Conservation (phyloP, 2,888 invertebrate species). For the Globia sparganii region DNA sequence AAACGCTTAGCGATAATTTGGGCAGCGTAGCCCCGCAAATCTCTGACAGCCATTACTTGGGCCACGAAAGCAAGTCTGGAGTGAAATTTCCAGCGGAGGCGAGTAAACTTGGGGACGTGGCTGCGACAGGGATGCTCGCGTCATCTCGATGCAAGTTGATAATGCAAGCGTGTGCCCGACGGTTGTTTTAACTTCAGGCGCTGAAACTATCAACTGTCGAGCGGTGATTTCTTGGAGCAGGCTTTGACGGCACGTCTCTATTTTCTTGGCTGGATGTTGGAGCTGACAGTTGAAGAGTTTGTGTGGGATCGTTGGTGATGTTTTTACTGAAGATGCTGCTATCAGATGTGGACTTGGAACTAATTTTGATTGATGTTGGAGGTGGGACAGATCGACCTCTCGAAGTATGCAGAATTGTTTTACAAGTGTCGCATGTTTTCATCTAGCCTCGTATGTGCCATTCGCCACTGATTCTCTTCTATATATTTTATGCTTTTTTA, state of each 20-base stretch:
- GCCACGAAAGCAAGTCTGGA: constrained; percentile 82
- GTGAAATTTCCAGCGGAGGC: constrained; percentile 87
- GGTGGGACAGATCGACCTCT: too few relatives aligned
- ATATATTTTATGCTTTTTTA: neutral
- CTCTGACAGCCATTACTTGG: constrained; percentile 67
- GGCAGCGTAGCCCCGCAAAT: neutral
- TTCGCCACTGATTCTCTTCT: neutral
- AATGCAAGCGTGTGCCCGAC: constrained; percentile 79
- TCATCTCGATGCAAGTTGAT: constrained; percentile 87
- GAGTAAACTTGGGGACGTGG: constrained; percentile 89
- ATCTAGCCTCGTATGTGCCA: neutral
- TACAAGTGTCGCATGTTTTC: neutral
- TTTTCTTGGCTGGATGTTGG: constrained; percentile 31
- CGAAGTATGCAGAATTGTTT: neutral
- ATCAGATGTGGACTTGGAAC: neutral
- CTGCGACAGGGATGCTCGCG: constrained; percentile 86
- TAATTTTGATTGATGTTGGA: neutral
- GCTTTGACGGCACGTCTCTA: constrained; percentile 54
- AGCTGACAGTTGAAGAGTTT: neutral
- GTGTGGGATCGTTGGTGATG: neutral
- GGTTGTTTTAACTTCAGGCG: constrained; percentile 75
- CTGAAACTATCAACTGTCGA: constrained; percentile 69
- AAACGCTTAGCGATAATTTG: neutral
- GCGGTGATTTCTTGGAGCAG: constrained; percentile 63
- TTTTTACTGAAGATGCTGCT: neutral